Evolutionary conservation across 2,113 vertebrate species (phyloP), one percentile per base, ranked within the genome.

Genomic region (Piliocolobus tephrosceles): DNA sequence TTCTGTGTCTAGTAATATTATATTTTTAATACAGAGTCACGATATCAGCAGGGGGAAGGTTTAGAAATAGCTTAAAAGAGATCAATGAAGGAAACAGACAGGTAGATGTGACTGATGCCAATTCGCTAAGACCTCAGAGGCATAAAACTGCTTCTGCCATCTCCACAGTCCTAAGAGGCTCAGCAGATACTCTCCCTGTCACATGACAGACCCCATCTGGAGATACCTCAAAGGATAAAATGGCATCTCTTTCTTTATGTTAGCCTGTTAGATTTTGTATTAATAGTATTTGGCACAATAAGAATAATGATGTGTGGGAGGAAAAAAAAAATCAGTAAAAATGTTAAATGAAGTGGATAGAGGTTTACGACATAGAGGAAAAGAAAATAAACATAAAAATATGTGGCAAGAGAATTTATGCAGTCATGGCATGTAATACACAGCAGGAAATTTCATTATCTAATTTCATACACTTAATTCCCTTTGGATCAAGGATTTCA

Each of bases 381-480:
- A 76, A 75, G 1, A 40, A 85, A 92, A n/a, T 2, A 20, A 58
- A 52, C 1, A 32, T 23, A 32, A 50, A 40, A 78, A 70, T 43
- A 22, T 17, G 20, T 17, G 18, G 35, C 38, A 75, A 27, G n/a
- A 50, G 8, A 75, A 50, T 55, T 70, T 50, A 30, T 52, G 84
- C 23, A 61, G 12, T 64, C 18, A 57, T 82, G 52, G 27, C 38
- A 23, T 78, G 20, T 79, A 45, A 75, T 70, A 11, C 18, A 47
- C 43, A 27, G 38, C 18, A 76, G 40, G 40, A 72, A 76, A 94
- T 92, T 76, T 79, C 35, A 90, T 83, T 68, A 90, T 90, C 61
- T 64, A 81, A 88, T 89, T 89, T 95, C 18, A 86, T 61, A 66
- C 18, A 14, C 89, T 94, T 89, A 94, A 97, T 93, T 95, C 9